phyloP scores from a whole-genome alignment of 2,113 vertebrate genomes.

The Calypte anna region DNA sequence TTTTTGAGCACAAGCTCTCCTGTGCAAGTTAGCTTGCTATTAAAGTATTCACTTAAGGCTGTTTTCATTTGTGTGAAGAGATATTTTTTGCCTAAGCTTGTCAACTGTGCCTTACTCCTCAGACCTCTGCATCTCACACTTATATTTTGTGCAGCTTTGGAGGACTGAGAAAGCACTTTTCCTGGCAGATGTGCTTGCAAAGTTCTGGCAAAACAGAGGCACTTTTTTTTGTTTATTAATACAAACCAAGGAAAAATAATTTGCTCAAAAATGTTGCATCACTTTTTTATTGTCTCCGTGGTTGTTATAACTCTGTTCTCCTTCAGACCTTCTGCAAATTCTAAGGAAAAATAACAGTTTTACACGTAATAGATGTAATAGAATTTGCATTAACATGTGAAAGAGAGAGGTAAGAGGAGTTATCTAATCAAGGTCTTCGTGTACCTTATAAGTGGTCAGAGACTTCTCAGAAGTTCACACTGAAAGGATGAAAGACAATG shows the following conservation, averaged over 20 bases:
- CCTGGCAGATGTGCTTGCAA: background rate
- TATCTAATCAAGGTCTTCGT: background rate
- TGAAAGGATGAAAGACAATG: background rate
- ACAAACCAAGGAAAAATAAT: fast-evolving
- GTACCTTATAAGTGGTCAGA: background rate
- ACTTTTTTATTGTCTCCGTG: background rate
- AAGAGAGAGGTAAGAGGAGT: background rate
- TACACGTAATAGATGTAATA: background rate
- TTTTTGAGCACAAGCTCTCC: background rate
- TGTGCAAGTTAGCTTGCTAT: background rate
- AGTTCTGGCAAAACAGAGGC: background rate
- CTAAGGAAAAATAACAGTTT: background rate
- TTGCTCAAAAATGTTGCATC: background rate
- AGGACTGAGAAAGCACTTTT: background rate
- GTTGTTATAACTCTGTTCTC: background rate
- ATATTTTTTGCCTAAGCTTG: background rate
- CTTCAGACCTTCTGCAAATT: background rate
- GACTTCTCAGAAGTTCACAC: background rate
- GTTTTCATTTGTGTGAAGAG: background rate
- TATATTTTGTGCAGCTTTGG: background rate
- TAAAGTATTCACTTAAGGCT: background rate
- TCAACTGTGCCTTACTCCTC: background rate
- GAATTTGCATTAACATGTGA: background rate
- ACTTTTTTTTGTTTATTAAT: background rate
- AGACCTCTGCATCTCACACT: background rate